Percentiles rank a stretch among this genome's conserved stretches.
phyloP scores from a whole-genome alignment of 2,888 invertebrate genomes.

The Syrista parreyssii region DNA sequence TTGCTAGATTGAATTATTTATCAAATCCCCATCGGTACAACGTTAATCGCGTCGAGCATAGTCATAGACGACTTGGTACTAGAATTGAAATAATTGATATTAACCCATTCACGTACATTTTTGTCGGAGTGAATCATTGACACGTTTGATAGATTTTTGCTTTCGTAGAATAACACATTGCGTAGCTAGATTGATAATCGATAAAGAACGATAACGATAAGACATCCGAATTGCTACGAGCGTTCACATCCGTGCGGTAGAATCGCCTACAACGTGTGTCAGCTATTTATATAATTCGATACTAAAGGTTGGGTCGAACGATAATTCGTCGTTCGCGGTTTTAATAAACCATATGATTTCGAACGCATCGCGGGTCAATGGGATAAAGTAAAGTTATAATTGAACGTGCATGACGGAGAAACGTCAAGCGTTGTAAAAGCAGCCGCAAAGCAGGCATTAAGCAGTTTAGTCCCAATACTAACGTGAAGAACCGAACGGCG shows the following conservation, averaged over 20 bases:
- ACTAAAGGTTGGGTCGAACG: not conserved
- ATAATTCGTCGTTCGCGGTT: not conserved
- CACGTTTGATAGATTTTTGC: not conserved
- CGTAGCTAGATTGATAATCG: not conserved
- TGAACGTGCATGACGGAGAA: not conserved
- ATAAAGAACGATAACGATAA: not conserved
- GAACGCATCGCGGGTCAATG: not conserved
- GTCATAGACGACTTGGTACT: not conserved
- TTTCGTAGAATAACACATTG: not conserved
- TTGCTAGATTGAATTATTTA: not conserved
- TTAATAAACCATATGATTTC: not conserved
- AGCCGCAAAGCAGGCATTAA: not conserved
- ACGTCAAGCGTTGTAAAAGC: not conserved
- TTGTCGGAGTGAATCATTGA: not conserved
- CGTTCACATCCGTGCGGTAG: not conserved
- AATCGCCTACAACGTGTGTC: not conserved
- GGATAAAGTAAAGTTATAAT: not conserved
- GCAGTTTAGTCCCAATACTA: not conserved
- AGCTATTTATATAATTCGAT: not conserved
- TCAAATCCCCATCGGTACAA: not conserved
- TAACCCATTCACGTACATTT: not conserved
- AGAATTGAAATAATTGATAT: not conserved
- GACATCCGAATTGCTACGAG: not conserved
- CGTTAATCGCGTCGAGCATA: not conserved
- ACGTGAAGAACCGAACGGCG: not conserved